phyloP scores from a whole-genome alignment of 2,888 invertebrate species.

The Siphlonurus alternatus region DNA sequence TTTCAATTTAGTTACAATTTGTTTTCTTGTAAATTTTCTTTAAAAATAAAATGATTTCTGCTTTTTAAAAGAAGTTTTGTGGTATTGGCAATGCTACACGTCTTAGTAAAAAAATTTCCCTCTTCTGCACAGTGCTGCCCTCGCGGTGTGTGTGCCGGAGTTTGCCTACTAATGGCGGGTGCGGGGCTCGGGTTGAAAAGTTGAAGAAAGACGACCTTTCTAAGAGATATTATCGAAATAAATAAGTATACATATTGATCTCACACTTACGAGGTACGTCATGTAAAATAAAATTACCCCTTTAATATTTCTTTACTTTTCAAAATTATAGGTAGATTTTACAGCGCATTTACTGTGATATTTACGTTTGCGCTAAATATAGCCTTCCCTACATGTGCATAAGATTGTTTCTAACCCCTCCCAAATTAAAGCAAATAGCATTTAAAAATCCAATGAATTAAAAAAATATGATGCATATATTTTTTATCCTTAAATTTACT shows the following conservation, averaged over 20 bases:
- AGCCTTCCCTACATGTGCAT: background rate
- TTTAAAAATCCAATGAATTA: background rate
- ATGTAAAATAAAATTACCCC: background rate
- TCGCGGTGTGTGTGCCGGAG: too few relatives aligned
- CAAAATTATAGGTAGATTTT: background rate
- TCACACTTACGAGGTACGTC: constrained; percentile 1
- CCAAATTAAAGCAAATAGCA: background rate
- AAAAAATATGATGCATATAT: background rate
- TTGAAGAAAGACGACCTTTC: constrained; percentile 1
- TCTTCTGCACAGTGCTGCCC: too few relatives aligned
- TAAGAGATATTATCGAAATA: background rate
- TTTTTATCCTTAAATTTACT: background rate
- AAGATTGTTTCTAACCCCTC: background rate
- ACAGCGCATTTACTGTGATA: background rate
- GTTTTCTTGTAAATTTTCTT: too few relatives aligned
- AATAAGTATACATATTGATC: background rate
- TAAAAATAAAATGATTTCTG: too few relatives aligned
- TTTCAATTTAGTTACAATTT: too few relatives aligned
- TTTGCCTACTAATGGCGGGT: constrained; percentile 1
- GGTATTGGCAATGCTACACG: too few relatives aligned
- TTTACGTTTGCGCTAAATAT: constrained; percentile 1
- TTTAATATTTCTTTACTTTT: background rate
- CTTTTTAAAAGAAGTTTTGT: too few relatives aligned
- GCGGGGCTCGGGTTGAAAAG: constrained; percentile 2
- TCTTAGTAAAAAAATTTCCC: too few relatives aligned